Evolutionary conservation across 2,888 invertebrate species (phyloP).

Genomic region (Troides oblongomaculatus): DNA sequence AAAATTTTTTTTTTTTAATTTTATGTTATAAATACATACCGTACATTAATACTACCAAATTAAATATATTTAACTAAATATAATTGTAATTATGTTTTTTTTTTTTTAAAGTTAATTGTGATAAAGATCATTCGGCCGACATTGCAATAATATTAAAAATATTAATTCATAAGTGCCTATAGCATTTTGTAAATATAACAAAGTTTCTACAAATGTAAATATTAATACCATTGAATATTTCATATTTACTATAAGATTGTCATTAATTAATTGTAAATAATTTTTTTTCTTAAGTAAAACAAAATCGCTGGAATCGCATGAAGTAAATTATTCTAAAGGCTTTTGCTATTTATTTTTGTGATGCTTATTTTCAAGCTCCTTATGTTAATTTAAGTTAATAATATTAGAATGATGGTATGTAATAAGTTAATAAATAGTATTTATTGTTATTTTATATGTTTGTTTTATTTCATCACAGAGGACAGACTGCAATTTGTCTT

Average conservation of each 20-base stretch:
- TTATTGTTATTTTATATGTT: slow-evolving; percentile 57
- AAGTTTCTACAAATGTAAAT: slow-evolving; percentile 29
- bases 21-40: not conserved
- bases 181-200: slow-evolving; percentile 50
- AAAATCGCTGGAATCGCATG: slow-evolving; percentile 12
- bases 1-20: too few relatives aligned
- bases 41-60: not conserved
- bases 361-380: slow-evolving; percentile 16
- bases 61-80: not conserved
- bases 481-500: not conserved
- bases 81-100: not conserved
- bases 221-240: slow-evolving; percentile 17
- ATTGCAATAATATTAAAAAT: slow-evolving; percentile 45
- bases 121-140: slow-evolving; percentile 39
- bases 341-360: slow-evolving; percentile 26
- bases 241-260: slow-evolving; percentile 5
- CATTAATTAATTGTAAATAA: slow-evolving; percentile 20
- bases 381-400: slow-evolving; percentile 10
- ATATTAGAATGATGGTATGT: slow-evolving; percentile 46
- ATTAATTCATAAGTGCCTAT: slow-evolving; percentile 56
- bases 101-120: slow-evolving; percentile 32
- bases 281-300: slow-evolving; percentile 2
- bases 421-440: slow-evolving; percentile 67
- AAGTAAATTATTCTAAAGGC: slow-evolving; percentile 28
- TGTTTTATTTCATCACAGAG: slow-evolving; percentile 9